phyloP scores from a whole-genome alignment of 2,797 vertebrate species.

The Smutsia gigantea region DNA sequence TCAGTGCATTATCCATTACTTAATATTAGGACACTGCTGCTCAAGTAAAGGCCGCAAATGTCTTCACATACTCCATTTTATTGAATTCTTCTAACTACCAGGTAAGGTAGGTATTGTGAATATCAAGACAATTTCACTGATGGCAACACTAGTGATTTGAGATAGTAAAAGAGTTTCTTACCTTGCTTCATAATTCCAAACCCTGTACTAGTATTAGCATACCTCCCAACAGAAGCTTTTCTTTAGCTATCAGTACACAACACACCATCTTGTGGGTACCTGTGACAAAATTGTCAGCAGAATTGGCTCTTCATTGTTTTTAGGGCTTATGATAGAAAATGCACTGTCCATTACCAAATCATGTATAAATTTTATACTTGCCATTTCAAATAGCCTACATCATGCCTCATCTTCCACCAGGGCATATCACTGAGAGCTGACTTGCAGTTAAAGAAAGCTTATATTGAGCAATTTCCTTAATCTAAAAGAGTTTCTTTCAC shows the following conservation, averaged over 20 bases:
- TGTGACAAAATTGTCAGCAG: neutral
- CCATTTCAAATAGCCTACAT: neutral
- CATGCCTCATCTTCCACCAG: neutral
- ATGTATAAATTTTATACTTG: neutral
- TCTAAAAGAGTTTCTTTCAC: constrained; percentile 41
- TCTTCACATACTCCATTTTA: neutral
- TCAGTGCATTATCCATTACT: neutral
- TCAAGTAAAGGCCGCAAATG: neutral
- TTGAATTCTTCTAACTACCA: neutral
- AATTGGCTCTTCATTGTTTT: neutral
- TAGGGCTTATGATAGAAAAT: neutral
- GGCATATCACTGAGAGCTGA: neutral
- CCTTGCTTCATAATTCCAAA: neutral
- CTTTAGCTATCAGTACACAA: neutral
- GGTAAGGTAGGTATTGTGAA: neutral
- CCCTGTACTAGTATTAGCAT: neutral
- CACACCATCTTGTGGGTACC: neutral
- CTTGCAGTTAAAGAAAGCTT: constrained; percentile 28
- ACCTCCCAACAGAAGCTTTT: neutral
- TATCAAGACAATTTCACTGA: neutral
- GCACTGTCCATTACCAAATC: neutral
- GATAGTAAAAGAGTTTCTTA: neutral
- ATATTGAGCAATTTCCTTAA: constrained; percentile 50
- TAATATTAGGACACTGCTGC: accelerated
- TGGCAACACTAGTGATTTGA: neutral